These are phyloP conservation scores for Chloroceryle aenea DNA, from an alignment of 2,113 vertebrate species.

Conservation along the genomic window DNA sequence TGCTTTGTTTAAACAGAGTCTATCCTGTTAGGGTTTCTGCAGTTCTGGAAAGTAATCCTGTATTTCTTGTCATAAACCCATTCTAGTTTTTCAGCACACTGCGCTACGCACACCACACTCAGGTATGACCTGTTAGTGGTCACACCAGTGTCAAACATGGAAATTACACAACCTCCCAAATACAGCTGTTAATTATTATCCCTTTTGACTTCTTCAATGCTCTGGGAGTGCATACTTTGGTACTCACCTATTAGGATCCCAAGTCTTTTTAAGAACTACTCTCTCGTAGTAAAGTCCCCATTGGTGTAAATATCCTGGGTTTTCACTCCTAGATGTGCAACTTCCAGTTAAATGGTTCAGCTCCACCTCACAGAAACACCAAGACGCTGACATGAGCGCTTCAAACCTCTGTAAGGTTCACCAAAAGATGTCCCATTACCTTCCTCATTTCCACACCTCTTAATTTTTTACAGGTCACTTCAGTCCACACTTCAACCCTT, in stretches of 20 bases:
- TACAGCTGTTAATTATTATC: not conserved
- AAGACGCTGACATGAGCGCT: accelerated
- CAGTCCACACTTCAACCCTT: not conserved
- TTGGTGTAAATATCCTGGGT: not conserved
- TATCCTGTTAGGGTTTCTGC: not conserved
- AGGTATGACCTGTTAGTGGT: not conserved
- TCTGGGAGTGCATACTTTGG: not conserved
- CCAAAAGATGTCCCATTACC: not conserved
- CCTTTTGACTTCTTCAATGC: not conserved
- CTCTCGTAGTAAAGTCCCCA: not conserved
- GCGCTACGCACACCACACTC: accelerated
- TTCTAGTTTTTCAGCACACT: not conserved
- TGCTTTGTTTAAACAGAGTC: not conserved
- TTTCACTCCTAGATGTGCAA: not conserved
- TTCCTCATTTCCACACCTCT: not conserved
- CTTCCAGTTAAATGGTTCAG: not conserved
- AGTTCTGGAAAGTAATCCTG: not conserved
- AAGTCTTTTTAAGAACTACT: not conserved
- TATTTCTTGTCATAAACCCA: not conserved
- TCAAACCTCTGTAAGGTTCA: not conserved
- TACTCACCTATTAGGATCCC: not conserved
- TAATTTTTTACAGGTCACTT: not conserved
- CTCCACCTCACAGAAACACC: not conserved
- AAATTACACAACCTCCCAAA: not conserved
- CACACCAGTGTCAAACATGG: not conserved